phyloP scores from a whole-genome alignment of 2,797 vertebrate species.

The Halcyon badia region DNA sequence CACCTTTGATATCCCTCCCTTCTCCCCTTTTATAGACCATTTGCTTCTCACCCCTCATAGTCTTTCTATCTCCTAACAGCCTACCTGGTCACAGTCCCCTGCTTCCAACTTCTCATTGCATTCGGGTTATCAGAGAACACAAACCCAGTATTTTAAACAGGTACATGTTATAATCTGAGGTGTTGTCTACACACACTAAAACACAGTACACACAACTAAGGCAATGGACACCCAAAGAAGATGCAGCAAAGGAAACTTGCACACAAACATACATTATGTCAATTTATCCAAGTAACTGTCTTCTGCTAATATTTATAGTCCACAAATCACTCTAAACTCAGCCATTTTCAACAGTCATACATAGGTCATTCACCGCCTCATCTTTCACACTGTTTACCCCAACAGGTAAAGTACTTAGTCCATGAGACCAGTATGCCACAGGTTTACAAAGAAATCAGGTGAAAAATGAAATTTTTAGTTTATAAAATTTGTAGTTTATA shows the following conservation, averaged over 20 bases:
- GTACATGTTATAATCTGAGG: not conserved
- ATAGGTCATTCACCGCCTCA: not conserved
- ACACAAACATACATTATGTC: not conserved
- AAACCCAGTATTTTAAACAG: not conserved
- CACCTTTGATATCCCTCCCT: not conserved
- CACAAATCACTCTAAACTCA: not conserved
- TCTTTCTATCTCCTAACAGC: not conserved
- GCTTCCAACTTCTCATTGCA: not conserved
- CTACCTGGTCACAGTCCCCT: not conserved
- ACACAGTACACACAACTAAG: not conserved
- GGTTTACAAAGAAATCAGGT: not conserved
- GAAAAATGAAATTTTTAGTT: not conserved
- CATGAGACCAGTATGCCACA: not conserved
- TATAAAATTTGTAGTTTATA: not conserved
- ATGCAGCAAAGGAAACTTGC: not conserved
- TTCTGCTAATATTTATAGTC: not conserved
- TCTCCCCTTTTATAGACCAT: not conserved
- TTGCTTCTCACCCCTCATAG: not conserved
- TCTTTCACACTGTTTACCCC: not conserved
- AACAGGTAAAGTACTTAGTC: not conserved
- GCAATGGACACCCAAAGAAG: not conserved
- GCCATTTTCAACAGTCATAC: not conserved
- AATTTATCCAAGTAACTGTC: not conserved
- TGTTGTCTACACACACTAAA: not conserved
- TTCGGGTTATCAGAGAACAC: not conserved